Evolutionary conservation across 2,797 vertebrate genomes (phyloP).

Genomic region (Coreius guichenoti): DNA sequence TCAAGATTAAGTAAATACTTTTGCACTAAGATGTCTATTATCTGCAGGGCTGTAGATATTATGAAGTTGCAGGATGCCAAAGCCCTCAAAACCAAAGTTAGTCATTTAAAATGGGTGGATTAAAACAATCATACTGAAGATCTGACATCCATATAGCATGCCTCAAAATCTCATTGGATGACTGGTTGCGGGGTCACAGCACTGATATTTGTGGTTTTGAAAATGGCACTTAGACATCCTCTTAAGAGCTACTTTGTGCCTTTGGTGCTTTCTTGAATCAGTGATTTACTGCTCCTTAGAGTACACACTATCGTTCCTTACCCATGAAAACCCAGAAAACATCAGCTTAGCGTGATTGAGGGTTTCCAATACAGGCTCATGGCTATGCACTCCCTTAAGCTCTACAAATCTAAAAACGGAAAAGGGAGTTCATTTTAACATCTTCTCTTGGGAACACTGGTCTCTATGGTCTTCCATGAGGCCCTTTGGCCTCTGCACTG

Average conservation of each 20-base stretch:
- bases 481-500: conserved; percentile 68
- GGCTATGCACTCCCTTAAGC: conserved; percentile 25
- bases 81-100: conserved; percentile 34
- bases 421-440: conserved; percentile 48
- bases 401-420: conserved; percentile 46
- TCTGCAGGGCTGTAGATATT: conserved; percentile 74
- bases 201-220: conserved; percentile 33
- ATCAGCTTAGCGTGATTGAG: conserved; percentile 32
- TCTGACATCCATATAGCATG: conserved; percentile 30
- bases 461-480: conserved; percentile 45
- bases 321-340: conserved; percentile 35
- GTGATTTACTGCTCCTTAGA: conserved; percentile 44
- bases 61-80: conserved; percentile 69
- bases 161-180: conserved; percentile 14
- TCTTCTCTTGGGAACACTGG: conserved; percentile 44
- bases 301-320: conserved; percentile 9
- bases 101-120: conserved; percentile 60
- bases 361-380: conserved; percentile 37
- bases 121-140: conserved; percentile 43
- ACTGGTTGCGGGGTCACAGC: conserved; percentile 27
- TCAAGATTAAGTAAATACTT: conserved; percentile 87
- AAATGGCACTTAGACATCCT: conserved; percentile 35
- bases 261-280: conserved; percentile 44
- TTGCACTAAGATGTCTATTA: conserved; percentile 83
- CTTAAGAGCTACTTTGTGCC: conserved; percentile 44